A percentile compares a stretch with the other conserved stretches of the same genome.
These are phyloP conservation scores for Holocentrus rufus DNA, from an alignment of 2,797 vertebrate genomes.

Conservation along the genomic window DNA sequence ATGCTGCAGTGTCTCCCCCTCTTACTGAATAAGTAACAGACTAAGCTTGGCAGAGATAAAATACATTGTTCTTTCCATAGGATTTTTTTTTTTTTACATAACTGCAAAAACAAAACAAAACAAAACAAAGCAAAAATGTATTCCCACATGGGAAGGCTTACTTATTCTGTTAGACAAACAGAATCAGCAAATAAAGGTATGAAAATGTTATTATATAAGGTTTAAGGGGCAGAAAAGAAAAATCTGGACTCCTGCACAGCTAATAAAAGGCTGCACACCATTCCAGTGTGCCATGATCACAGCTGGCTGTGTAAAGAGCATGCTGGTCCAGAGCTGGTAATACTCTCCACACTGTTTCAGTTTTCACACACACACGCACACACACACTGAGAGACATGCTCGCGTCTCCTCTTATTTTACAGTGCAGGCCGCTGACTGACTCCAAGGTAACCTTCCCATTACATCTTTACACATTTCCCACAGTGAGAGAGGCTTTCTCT, in stretches of 20 bases:
- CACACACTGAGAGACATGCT: not conserved
- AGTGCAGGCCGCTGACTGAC: slow-evolving; percentile 55
- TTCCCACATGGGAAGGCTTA: slow-evolving; percentile 20
- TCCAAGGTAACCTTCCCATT: slow-evolving; percentile 69
- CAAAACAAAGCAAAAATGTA: not conserved
- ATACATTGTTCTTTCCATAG: slow-evolving; percentile 37
- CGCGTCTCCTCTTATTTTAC: slow-evolving; percentile 50
- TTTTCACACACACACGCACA: slow-evolving; percentile 30
- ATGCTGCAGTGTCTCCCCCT: slow-evolving; percentile 3
- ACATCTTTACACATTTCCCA: slow-evolving; percentile 74
- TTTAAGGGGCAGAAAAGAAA: slow-evolving; percentile 32
- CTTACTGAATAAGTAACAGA: slow-evolving; percentile 37
- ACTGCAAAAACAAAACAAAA: slow-evolving; percentile 25
- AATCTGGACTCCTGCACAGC: slow-evolving; percentile 32
- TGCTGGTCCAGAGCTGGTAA: slow-evolving; percentile 52
- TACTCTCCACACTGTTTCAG: slow-evolving; percentile 44
- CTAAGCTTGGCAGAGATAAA: slow-evolving; percentile 31
- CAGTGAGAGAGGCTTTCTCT: slow-evolving; percentile 58
- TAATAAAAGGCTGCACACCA: slow-evolving; percentile 51
- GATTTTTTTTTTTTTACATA: slow-evolving; percentile 34
- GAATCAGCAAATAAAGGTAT: slow-evolving; percentile 43
- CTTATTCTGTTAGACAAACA: slow-evolving; percentile 33
- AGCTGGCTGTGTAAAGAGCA: slow-evolving; percentile 47
- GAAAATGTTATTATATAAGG: slow-evolving; percentile 39
- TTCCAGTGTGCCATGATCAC: slow-evolving; percentile 53